These are phyloP conservation scores for Bubo scandiacus DNA, from an alignment of 2,113 vertebrate genomes.

Conservation along the genomic window DNA sequence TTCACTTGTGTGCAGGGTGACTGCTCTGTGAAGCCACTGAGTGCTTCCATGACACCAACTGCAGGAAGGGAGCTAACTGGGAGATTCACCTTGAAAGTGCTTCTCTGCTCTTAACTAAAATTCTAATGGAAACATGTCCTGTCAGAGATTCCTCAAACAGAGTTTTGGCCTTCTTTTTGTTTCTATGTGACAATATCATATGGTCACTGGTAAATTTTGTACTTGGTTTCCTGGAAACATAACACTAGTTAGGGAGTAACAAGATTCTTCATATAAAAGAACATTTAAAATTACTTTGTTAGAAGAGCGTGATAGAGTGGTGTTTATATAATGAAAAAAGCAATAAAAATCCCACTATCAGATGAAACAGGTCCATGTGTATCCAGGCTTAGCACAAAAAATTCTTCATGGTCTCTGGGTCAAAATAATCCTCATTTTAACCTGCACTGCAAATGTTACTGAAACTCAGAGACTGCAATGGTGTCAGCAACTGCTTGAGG, in stretches of 20 bases:
- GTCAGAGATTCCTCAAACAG: background rate
- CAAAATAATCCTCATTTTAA: background rate
- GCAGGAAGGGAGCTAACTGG: background rate
- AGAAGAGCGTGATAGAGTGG: background rate
- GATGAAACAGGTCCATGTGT: background rate
- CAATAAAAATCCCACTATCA: background rate
- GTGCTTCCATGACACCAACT: accelerated
- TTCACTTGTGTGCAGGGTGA: accelerated
- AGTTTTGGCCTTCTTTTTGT: background rate
- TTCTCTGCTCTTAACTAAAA: background rate
- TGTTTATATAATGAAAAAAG: background rate
- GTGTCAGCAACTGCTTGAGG: background rate
- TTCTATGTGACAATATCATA: background rate
- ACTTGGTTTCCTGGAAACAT: background rate
- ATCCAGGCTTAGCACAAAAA: background rate
- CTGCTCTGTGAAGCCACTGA: accelerated
- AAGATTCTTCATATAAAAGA: background rate
- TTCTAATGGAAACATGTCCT: background rate
- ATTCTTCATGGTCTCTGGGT: background rate
- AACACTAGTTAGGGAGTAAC: background rate
- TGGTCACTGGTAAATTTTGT: background rate
- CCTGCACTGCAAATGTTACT: background rate
- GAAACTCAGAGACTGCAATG: background rate
- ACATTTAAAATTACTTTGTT: background rate
- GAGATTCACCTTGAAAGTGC: background rate